A percentile compares a stretch with the other conserved stretches of the same genome.
Evolutionary conservation across 2,888 invertebrate species (phyloP).

Genomic region (Orthosia gracilis): DNA sequence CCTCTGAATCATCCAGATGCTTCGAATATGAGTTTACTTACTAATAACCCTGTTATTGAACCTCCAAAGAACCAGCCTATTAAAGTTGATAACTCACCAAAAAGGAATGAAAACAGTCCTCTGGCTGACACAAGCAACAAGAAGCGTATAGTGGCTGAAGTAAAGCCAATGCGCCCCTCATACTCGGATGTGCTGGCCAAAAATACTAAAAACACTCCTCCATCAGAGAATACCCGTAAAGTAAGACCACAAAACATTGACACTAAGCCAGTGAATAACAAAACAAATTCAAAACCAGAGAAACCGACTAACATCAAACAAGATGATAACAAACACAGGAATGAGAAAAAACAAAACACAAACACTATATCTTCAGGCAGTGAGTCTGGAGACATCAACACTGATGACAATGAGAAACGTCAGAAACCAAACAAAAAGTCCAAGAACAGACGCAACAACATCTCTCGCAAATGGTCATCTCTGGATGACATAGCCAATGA

Average conservation of each 20-base stretch:
- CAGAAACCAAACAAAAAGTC: slow-evolving; percentile 83
- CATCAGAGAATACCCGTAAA: slow-evolving; percentile 87
- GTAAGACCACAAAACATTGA: slow-evolving; percentile 85
- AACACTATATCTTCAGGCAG: slow-evolving; percentile 87
- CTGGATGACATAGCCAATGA: slow-evolving; percentile 89
- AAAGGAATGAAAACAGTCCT: slow-evolving; percentile 86
- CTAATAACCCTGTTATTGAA: slow-evolving; percentile 78
- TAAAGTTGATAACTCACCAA: slow-evolving; percentile 83
- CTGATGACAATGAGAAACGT: slow-evolving; percentile 85
- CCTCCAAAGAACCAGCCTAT: slow-evolving; percentile 73
- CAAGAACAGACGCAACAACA: slow-evolving; percentile 86
- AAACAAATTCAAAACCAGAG: slow-evolving; percentile 84
- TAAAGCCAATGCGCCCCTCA: slow-evolving; percentile 96
- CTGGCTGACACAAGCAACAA: slow-evolving; percentile 91
- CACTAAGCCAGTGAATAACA: slow-evolving; percentile 80
- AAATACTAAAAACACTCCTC: slow-evolving; percentile 89
- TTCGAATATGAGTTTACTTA: slow-evolving; percentile 80
- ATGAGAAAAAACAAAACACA: slow-evolving; percentile 82
- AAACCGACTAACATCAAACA: slow-evolving; percentile 75
- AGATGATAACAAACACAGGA: slow-evolving; percentile 83
- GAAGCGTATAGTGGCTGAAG: slow-evolving; percentile 95
- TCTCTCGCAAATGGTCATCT: slow-evolving; percentile 92
- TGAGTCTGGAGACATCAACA: slow-evolving; percentile 88
- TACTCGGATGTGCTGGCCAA: slow-evolving; percentile 96
- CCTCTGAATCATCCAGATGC: slow-evolving; percentile 89